Evolutionary conservation across 2,797 vertebrate genomes (phyloP).

Genomic region (Sebastes diploproa): DNA sequence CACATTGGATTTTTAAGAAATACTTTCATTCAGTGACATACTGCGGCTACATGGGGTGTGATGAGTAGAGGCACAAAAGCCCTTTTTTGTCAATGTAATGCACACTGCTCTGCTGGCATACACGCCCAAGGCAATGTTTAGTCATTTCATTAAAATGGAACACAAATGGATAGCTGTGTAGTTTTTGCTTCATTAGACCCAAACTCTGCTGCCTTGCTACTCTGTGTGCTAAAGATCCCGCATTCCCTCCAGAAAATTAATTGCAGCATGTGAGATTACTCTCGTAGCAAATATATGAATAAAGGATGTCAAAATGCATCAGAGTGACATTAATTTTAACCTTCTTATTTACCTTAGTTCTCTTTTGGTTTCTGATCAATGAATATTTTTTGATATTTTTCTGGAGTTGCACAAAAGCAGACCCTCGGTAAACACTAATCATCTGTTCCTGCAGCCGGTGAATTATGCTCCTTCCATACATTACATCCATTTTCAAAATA

Average conservation of each 20-base stretch:
- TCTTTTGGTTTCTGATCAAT: neutral
- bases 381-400: neutral
- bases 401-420: neutral
- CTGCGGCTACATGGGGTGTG: slow-evolving; percentile 48
- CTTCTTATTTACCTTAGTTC: neutral
- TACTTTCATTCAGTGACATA: slow-evolving; percentile 50
- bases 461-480: neutral
- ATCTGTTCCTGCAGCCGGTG: neutral
- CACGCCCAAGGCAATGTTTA: slow-evolving; percentile 71
- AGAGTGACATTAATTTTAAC: slow-evolving; percentile 40
- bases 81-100: slow-evolving; percentile 64
- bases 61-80: slow-evolving; percentile 53
- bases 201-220: slow-evolving; percentile 32
- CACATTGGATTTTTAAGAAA: slow-evolving; percentile 57
- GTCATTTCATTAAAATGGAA: slow-evolving; percentile 80
- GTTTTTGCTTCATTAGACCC: slow-evolving; percentile 72
- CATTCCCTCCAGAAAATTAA: slow-evolving; percentile 44
- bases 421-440: neutral
- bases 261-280: slow-evolving; percentile 29
- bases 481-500: no score
- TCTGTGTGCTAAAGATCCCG: slow-evolving; percentile 29
- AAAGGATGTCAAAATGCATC: slow-evolving; percentile 43
- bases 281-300: slow-evolving; percentile 40
- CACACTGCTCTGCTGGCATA: slow-evolving; percentile 67
- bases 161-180: slow-evolving; percentile 70